These are phyloP conservation scores for Enteromius unitaeniatus DNA, from an alignment of 2,797 vertebrate genomes.

Conservation along the genomic window DNA sequence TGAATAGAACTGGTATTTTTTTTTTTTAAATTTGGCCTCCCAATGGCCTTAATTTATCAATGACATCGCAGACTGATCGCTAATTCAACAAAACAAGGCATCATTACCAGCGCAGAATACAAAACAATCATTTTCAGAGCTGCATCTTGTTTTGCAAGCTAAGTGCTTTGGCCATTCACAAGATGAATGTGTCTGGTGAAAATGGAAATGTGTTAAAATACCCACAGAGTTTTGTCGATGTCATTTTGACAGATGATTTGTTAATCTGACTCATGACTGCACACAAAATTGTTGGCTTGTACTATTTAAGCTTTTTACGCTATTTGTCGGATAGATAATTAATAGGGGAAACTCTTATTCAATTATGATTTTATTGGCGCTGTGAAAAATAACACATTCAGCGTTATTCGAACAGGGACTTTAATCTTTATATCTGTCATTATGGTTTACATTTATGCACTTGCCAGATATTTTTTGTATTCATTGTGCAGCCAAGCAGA, in stretches of 20 bases:
- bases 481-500: neutral
- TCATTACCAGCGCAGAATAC: conserved; percentile 47
- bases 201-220: conserved; percentile 59
- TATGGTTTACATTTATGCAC: conserved; percentile 27
- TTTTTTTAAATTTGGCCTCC: conserved; percentile 29
- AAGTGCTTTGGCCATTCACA: conserved; percentile 55
- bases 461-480: conserved; percentile 13
- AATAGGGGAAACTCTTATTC: conserved; percentile 22
- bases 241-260: conserved; percentile 57
- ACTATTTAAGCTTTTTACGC: conserved; percentile 26
- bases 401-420: neutral
- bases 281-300: conserved; percentile 45
- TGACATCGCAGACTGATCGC: conserved; percentile 47
- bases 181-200: conserved; percentile 57
- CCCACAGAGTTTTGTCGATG: conserved; percentile 47
- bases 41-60: conserved; percentile 55
- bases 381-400: neutral
- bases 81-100: conserved; percentile 41
- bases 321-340: conserved; percentile 38
- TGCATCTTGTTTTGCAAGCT: conserved; percentile 55
- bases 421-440: conserved; percentile 33
- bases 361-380: conserved; percentile 19
- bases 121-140: conserved; percentile 59
- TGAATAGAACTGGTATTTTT: conserved; percentile 22
- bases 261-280: conserved; percentile 59